These are phyloP conservation scores for Protonibea diacanthus DNA, from an alignment of 2,797 vertebrate species.

Conservation along the genomic window DNA sequence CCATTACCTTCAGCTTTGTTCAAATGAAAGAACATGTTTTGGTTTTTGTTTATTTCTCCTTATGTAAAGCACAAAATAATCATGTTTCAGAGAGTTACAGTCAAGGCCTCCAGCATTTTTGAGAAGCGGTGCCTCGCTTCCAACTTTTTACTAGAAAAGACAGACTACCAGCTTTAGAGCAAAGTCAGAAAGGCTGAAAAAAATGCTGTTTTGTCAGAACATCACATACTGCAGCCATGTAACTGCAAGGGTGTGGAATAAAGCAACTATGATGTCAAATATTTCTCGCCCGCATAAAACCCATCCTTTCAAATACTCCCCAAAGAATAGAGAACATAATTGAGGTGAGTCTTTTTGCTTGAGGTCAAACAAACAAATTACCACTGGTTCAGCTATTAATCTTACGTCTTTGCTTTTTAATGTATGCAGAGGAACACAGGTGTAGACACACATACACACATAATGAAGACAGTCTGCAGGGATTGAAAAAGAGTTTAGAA, in stretches of 20 bases:
- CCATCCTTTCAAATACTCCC: slow-evolving; percentile 31
- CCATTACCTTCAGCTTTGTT: slow-evolving; percentile 13
- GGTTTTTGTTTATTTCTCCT: slow-evolving; percentile 22
- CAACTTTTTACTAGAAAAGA: slow-evolving; percentile 33
- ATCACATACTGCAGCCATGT: slow-evolving; percentile 22
- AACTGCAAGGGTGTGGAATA: slow-evolving; percentile 13
- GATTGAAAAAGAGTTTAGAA: slow-evolving; percentile 24
- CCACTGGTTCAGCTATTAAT: slow-evolving; percentile 42
- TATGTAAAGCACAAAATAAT: slow-evolving; percentile 44
- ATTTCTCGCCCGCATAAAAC: slow-evolving; percentile 35
- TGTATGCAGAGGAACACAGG: slow-evolving; percentile 3
- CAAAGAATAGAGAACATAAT: slow-evolving; percentile 34
- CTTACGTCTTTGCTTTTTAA: slow-evolving; percentile 16
- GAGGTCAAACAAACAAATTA: slow-evolving; percentile 57
- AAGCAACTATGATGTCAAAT: slow-evolving; percentile 30
- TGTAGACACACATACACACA: slow-evolving; percentile 10
- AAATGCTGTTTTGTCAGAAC: slow-evolving; percentile 25
- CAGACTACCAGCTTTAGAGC: slow-evolving; percentile 36
- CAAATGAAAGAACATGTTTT: slow-evolving; percentile 13
- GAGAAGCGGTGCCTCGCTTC: slow-evolving; percentile 24
- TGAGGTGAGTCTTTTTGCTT: slow-evolving; percentile 49
- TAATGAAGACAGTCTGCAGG: slow-evolving; percentile 10
- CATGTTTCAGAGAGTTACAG: slow-evolving; percentile 37
- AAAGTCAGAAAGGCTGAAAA: slow-evolving; percentile 32
- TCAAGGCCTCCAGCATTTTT: slow-evolving; percentile 34